Evolutionary conservation across 1,140 invertebrate genomes (phyloP), one percentile per base, ranked within the genome.

Genomic region (Leptinotarsa undecemlineata): DNA sequence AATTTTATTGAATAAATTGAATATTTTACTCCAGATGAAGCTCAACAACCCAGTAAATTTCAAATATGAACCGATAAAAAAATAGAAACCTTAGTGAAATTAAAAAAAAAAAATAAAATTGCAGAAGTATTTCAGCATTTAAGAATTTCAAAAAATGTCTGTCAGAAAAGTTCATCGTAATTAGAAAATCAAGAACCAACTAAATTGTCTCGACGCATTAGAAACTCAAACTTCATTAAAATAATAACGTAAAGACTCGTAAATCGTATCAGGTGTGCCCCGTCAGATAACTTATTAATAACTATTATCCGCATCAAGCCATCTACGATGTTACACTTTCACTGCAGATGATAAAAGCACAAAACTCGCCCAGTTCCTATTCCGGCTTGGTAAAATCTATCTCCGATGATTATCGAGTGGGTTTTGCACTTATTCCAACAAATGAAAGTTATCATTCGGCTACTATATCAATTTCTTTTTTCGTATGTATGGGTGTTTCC

Each of bases 251-350:
- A 57, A 57, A 14, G 51, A 57, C 51, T 15, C 51, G 51, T 57
- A 64, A 64, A 47, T 42, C 17, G 33, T 42, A 68, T 17, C 66
- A 68, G 66, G 66, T 68, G 66, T 47, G 66, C 33, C 66, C 42
- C n/a, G 33, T 42, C 42, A 19, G 42, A 57, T 57, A 57, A 57
- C n/a, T 68, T 68, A 68, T 68, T 17, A 42, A 42, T 68, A 19
- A 42, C 66, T 33, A 68, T 19, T 33, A 47, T 26, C n/a, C 6
- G 19, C 66, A 68, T 68, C 66, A 42, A 68, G 15, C 42, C 33
- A 17, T n/a, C 23, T 33, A n/a, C 51, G 51, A 68, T 68, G 66
- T 47, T 68, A 68, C 66, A 68, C 66, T 68, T 68, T 68, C 66
- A 68, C 66, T 68, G 33, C 5, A n/a, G 66, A 68, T 42, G 66